Evolutionary conservation across 2,888 invertebrate genomes (phyloP), one percentile per base, ranked within the genome.

Genomic region (Dryocosmus kuriphilus): DNA sequence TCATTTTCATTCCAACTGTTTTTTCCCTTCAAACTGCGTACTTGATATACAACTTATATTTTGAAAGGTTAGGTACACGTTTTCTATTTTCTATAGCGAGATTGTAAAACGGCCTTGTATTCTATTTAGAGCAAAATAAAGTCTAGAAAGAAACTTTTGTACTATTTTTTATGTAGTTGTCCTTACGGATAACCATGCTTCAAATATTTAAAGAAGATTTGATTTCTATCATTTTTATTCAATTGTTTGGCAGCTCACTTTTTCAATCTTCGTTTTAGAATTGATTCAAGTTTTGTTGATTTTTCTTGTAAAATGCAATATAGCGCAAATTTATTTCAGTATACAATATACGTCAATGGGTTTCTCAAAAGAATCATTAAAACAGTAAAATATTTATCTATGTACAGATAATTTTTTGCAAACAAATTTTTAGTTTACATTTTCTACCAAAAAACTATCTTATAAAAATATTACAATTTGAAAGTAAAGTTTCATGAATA

Each of bases 51-150:
- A 71, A 27, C 46, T 67, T 27, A 46, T 1, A 51, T 30, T 51
- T 30, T 14, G 2, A 27, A 71, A n/a, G 30, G 9, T 4, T 46
- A 32, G 22, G 22, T 24, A 71, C n/a, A 71, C 30, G 51, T 71
- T 51, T 71, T 30, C 24, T 71, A 46, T 71, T 46, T 51, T 51
- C n/a, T 71, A 51, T n/a, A 71, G 55, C 32, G 30, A 30, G 1
- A 51, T 90, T 91, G 90, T 91, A 91, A 89, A 89, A 32, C 87
- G 87, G 88, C 87, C 88, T 90, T 91, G 91, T 91, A 91, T 89
- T 90, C 87, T 85, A 90, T 90, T 91, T 89, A 90, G 87, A 90
- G 90, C 89, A 89, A 91, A 91, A 91, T 91, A 91, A 91, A 91
- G 89, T 91, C 91, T 91, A 90, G 90, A 90, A 91, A 91, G 91